Evolutionary conservation across 2,888 invertebrate species (phyloP).

Genomic region (Alsophila aescularia): DNA sequence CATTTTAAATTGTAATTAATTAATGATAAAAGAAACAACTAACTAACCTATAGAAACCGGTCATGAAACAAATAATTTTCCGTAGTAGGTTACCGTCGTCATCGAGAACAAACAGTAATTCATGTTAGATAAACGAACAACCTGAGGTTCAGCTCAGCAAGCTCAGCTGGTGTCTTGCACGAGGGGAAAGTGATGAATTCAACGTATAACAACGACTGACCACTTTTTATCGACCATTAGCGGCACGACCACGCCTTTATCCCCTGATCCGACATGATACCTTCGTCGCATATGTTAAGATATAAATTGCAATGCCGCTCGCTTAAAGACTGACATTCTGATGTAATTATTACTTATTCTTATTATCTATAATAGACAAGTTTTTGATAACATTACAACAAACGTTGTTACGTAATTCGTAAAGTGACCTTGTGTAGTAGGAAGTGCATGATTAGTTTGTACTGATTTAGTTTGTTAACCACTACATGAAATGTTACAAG

Average conservation of each 20-base stretch:
- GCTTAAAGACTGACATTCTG: not conserved
- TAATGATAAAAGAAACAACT: too few relatives aligned
- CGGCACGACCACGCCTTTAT: conserved; percentile 32
- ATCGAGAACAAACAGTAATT: not conserved
- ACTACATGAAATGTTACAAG: not conserved
- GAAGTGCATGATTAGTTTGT: not conserved
- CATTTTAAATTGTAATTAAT: too few relatives aligned
- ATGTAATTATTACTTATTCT: conserved; percentile 9
- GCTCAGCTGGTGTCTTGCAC: conserved; percentile 50
- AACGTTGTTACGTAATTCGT: not conserved
- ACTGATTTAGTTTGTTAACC: not conserved
- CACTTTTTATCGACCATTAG: conserved; percentile 49
- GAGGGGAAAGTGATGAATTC: conserved; percentile 67
- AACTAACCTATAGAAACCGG: too few relatives aligned
- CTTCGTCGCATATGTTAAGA: conserved; percentile 7
- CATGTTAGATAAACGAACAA: conserved; percentile 52
- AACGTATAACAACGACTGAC: conserved; percentile 43
- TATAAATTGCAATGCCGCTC: conserved; percentile 9
- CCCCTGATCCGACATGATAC: conserved; percentile 10
- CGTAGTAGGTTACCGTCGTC: not conserved
- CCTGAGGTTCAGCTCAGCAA: conserved; percentile 50
- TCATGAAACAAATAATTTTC: not conserved
- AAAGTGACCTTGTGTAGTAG: not conserved
- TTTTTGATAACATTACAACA: conserved; percentile 5
- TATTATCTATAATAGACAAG: conserved; percentile 1